phyloP scores from a whole-genome alignment of 2,888 invertebrate genomes.

The Masnerella sp. region DNA sequence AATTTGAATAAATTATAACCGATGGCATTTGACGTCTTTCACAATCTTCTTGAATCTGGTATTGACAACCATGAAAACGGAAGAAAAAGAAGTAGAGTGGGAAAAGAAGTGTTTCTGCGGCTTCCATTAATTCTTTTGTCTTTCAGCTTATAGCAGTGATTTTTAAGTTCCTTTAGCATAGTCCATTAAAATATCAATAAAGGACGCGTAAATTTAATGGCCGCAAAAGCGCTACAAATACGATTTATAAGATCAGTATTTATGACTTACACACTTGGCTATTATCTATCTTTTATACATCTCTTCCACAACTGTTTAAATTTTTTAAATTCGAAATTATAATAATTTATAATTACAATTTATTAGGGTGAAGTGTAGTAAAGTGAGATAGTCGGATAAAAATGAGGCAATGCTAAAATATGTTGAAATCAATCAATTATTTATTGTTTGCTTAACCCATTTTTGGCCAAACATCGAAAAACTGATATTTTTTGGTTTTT shows the following conservation, averaged over 20 bases:
- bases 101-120: conserved; percentile 68
- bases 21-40: conserved; percentile 75
- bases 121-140: conserved; percentile 77
- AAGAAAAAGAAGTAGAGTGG: conserved; percentile 64
- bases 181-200: conserved; percentile 77
- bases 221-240: conserved; percentile 36
- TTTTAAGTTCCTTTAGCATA: conserved; percentile 70
- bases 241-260: conserved; percentile 35
- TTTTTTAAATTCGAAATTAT: too few relatives aligned
- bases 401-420: too few relatives aligned
- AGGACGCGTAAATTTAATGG: conserved; percentile 51
- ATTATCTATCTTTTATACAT: conserved; percentile 42
- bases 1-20: conserved; percentile 78
- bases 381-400: too few relatives aligned
- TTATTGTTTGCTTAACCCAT: too few relatives aligned
- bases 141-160: conserved; percentile 69
- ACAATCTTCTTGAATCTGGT: conserved; percentile 67
- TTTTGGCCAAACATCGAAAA: too few relatives aligned
- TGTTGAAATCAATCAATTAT: too few relatives aligned
- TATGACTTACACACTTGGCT: conserved; percentile 35
- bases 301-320: too few relatives aligned
- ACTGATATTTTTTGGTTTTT: too few relatives aligned
- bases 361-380: too few relatives aligned
- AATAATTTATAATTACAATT: too few relatives aligned
- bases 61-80: conserved; percentile 74